phyloP scores from a whole-genome alignment of 1,140 invertebrate genomes.

The Araneus ventricosus region DNA sequence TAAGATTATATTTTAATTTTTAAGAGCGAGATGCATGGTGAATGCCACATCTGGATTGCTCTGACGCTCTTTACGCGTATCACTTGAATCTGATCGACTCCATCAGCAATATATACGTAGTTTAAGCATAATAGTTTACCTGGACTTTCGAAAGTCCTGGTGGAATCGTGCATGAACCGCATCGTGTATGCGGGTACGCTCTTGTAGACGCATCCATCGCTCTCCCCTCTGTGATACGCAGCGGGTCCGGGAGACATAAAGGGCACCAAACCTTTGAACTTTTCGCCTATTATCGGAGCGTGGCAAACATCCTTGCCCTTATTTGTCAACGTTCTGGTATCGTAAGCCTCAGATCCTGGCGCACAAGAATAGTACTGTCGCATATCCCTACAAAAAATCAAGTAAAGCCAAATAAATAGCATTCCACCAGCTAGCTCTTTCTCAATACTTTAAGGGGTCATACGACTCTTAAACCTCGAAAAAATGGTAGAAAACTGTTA shows the following conservation, averaged over 20 bases:
- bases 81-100: too few species aligned
- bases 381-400: background rate
- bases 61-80: too few species aligned
- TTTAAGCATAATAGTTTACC: background rate
- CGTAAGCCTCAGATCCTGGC: conserved; percentile 22
- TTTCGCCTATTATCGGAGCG: conserved; percentile 37
- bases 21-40: too few species aligned
- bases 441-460: too few species aligned
- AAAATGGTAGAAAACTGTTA: too few species aligned
- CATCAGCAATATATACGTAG: too few species aligned
- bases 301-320: conserved; percentile 50
- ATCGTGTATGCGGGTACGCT: conserved; percentile 13
- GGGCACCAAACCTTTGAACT: background rate
- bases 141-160: background rate
- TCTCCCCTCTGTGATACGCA: conserved; percentile 14
- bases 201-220: background rate
- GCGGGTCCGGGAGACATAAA: conserved; percentile 14
- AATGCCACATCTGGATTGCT: rapidly evolving
- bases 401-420: background rate
- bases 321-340: conserved; percentile 10
- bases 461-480: too few species aligned
- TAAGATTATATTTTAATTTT: too few species aligned
- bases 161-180: background rate
- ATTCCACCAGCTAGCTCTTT: too few species aligned
- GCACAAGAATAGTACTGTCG: background rate